Evolutionary conservation across 2,797 vertebrate genomes (phyloP), one percentile per base, ranked within the genome.

Genomic region (Atherinosoma microstoma): DNA sequence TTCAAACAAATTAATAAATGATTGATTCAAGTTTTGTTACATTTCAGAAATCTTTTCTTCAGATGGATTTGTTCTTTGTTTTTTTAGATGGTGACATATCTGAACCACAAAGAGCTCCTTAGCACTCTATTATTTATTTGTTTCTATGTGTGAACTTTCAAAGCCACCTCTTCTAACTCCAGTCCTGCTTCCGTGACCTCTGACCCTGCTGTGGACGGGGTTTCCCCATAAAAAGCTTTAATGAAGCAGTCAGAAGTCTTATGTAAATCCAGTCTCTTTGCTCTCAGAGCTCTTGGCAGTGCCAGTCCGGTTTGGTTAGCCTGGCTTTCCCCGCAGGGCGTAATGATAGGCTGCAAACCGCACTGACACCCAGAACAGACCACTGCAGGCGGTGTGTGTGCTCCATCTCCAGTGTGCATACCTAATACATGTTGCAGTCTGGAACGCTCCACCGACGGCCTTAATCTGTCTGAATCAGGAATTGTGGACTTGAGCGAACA

Each of bases 321-420:
- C 82, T 80, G 85, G 85, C 80, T 76, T 75, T 78, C 79, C 84
- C 89, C 68, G 69, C 77, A 78, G 83, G 86, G 85, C 63, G 16
- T 91, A 90, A 91, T 91, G 87, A 92, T 85, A 90, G 87, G 66
- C 89, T 90, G 73, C 66, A 88, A 86, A 90, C 90, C 91, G 53
- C 89, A 87, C 78, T 36, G 82, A 92, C 89, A 90, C 88, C 89
- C 88, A 70, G 83, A 76, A 51, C 84, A 78, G 58, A 90, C 89
- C 88, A 30, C 86, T 32, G 73, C 61, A n/a, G 58, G 40, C 68
- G 62, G 29, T 40, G 49, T 75, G 64, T 76, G 66, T 40, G 57
- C 74, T 68, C 15, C 3, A 63, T 73, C 67, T 67, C 66, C n/a
- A 34, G 54, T 67, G 64, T n/a, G 54, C 60, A 45, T 35, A n/a